A percentile compares a stretch with the other conserved stretches of the same genome.
phyloP scores from a whole-genome alignment of 2,113 vertebrate genomes.

The Dasyurus viverrinus region DNA sequence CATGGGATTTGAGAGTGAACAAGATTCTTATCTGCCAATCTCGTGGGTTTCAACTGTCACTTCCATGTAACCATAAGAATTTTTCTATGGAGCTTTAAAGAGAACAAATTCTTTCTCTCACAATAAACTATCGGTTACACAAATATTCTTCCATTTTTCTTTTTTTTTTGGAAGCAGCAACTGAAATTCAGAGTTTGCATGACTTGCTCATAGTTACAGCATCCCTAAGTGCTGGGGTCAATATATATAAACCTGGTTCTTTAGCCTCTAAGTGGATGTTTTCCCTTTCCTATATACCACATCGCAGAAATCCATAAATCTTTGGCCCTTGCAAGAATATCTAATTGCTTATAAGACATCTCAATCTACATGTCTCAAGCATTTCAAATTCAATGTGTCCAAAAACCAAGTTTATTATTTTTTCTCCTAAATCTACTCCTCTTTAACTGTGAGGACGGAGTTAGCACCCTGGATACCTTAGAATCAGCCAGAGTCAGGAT shows the following conservation, averaged over 20 bases:
- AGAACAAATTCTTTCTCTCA: not conserved
- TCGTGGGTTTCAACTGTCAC: not conserved
- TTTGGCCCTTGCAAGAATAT: not conserved
- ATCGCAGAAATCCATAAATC: not conserved
- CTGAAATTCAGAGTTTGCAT: not conserved
- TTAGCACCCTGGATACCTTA: too few species aligned
- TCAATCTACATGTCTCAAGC: not conserved
- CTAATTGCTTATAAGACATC: not conserved
- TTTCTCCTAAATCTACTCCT: not conserved
- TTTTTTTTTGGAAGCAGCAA: not conserved
- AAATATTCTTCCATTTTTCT: not conserved
- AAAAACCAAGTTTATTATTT: not conserved
- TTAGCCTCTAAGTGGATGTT: not conserved
- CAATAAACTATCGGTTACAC: not conserved
- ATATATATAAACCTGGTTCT: not conserved
- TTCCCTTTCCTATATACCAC: not conserved
- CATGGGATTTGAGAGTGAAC: not conserved
- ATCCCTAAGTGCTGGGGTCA: not conserved
- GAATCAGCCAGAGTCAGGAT: too few species aligned
- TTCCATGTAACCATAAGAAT: not conserved
- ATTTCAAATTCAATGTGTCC: not conserved
- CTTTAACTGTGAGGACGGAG: not conserved
- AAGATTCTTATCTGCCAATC: not conserved
- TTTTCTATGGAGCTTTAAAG: not conserved
- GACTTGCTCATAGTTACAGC: not conserved